Conservation (phyloP, 2,113 vertebrate genomes). For the Hyaena hyaena region DNA sequence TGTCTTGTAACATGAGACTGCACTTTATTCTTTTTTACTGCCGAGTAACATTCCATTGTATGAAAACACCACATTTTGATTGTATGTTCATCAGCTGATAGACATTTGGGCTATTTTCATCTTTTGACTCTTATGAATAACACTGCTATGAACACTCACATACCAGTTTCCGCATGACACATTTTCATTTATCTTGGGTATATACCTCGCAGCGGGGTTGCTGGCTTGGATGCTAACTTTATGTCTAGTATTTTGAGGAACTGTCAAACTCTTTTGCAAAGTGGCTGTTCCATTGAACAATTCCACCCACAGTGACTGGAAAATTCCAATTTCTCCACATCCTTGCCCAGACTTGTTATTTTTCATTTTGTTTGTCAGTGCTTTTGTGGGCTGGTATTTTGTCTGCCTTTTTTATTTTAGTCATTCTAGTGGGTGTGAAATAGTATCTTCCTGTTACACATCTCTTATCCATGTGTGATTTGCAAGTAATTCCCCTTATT, state of each 20-base stretch:
- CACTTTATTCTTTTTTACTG: neutral
- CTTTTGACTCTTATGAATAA: neutral
- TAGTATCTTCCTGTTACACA: neutral
- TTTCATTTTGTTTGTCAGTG: neutral
- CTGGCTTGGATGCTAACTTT: neutral
- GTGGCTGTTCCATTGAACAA: neutral
- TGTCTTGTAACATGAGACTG: neutral
- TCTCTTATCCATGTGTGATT: neutral
- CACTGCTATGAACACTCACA: neutral
- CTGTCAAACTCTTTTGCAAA: neutral
- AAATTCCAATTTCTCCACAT: neutral
- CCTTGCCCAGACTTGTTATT: neutral
- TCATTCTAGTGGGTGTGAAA: neutral
- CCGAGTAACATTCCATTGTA: neutral
- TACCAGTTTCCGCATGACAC: neutral
- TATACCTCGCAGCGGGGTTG: neutral
- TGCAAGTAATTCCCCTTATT: neutral
- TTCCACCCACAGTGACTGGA: neutral
- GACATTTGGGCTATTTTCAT: neutral
- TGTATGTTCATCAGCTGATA: neutral
- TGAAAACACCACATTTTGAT: neutral
- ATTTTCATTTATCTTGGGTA: neutral
- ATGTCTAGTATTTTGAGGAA: neutral
- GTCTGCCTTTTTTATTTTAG: neutral
- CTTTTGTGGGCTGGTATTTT: neutral